Evolutionary conservation across 2,888 invertebrate species (phyloP).

Genomic region (Lypha dubia): DNA sequence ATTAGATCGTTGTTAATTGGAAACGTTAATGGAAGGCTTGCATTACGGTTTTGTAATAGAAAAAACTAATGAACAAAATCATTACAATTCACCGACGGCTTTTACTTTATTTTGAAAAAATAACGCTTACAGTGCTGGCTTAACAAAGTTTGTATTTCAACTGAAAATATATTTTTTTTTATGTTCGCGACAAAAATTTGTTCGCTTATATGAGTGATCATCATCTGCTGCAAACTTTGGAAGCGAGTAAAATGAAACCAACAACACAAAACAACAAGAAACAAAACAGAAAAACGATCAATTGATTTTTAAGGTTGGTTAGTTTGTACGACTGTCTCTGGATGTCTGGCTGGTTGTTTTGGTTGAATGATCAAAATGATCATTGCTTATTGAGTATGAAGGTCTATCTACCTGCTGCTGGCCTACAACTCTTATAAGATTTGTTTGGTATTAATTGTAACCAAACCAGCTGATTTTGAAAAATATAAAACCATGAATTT

Average conservation of each 20-base stretch:
- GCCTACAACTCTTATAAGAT: constrained; percentile 66
- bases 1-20: constrained; percentile 74
- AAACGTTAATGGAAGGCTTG: constrained; percentile 36
- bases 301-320: constrained; percentile 62
- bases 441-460: constrained; percentile 11
- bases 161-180: constrained; percentile 51
- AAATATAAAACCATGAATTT: constrained; percentile 27
- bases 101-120: constrained; percentile 22
- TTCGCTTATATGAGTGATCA: constrained; percentile 67
- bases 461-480: constrained; percentile 29
- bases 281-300: constrained; percentile 47
- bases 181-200: constrained; percentile 68
- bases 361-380: constrained; percentile 40
- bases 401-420: constrained; percentile 60
- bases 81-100: constrained; percentile 59
- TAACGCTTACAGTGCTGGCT: constrained; percentile 53
- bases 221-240: constrained; percentile 35
- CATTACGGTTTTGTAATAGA: not conserved
- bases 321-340: constrained; percentile 22
- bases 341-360: constrained; percentile 20
- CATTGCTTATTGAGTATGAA: constrained; percentile 46
- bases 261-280: constrained; percentile 21
- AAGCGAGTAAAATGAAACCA: constrained; percentile 33
- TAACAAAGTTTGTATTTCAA: constrained; percentile 70
- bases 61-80: not conserved